A percentile compares a stretch with the other conserved stretches of the same genome.
These are phyloP conservation scores for Perca flavescens DNA, from an alignment of 2,113 vertebrate species.

Conservation along the genomic window DNA sequence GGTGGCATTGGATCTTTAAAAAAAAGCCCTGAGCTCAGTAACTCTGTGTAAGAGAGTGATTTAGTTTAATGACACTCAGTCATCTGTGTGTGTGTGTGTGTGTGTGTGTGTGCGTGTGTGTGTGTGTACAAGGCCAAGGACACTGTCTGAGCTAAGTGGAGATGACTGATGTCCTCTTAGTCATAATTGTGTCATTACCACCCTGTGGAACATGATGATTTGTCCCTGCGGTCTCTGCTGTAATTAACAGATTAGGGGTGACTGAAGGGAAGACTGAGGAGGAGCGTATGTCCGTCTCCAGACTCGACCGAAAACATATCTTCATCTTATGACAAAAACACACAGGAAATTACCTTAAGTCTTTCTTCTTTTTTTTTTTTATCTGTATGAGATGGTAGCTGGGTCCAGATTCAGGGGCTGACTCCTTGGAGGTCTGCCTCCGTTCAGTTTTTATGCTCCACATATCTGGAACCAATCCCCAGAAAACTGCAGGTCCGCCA, in stretches of 20 bases:
- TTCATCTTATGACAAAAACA: constrained; percentile 41
- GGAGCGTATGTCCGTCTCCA: constrained; percentile 41
- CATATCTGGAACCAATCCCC: too few species aligned
- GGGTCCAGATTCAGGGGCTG: background rate
- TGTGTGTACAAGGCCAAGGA: constrained; percentile 63
- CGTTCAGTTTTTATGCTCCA: too few species aligned
- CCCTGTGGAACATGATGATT: constrained; percentile 74
- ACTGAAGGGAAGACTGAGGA: constrained; percentile 47
- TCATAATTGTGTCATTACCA: constrained; percentile 76
- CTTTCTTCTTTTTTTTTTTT: background rate
- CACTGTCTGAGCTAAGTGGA: constrained; percentile 66
- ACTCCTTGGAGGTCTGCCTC: background rate
- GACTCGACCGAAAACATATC: background rate
- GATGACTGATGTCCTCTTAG: constrained; percentile 68
- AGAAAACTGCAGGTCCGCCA: too few species aligned
- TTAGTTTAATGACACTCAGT: constrained; percentile 54
- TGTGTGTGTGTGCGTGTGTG: too few species aligned
- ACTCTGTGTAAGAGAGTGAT: constrained; percentile 36
- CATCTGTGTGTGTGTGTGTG: background rate
- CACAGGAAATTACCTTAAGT: constrained; percentile 5
- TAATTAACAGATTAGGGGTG: constrained; percentile 65
- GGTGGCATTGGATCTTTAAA: constrained; percentile 7
- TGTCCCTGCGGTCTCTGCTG: constrained; percentile 56
- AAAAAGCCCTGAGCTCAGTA: constrained; percentile 11
- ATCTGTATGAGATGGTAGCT: background rate